Base-by-base conservation (phyloP, 1,140 invertebrate genomes). In the Tetragnatha versicolor region DNA sequence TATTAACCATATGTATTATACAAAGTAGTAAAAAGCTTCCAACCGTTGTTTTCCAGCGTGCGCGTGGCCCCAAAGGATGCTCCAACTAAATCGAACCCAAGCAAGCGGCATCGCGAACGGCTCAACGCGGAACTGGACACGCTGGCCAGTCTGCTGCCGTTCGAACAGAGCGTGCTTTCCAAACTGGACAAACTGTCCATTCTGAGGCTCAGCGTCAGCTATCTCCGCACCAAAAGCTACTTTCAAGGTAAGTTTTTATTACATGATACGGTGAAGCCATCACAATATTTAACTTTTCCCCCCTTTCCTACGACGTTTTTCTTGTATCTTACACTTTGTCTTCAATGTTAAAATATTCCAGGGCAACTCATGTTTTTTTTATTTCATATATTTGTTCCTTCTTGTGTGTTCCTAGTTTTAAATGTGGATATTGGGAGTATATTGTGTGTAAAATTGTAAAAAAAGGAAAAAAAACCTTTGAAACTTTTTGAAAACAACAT, bases 171-270 rank as follows among this genome's bases (percentile, higher is more conserved):
- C 86, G 97, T 99, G 84, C 91, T 99, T 60, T 96, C 94, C 84
- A 98, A 99, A 88, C 88, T 99, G 83, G 98, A 99, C 88, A 92
- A 98, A 83, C 91, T 99, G 27, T 98, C 96, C 84, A 98, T 99
- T 82, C 90, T 99, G 70, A 89, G 98, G 83, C 91, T 99, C 69
- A 97, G 96, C 65, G 98, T 99, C 86, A 97, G 95, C 87, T 99
- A 98, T 87, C 91, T 99, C 81, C 90, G 97, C 80, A 99, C 97
- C 83, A 99, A 99, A 89, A 97, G 95, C 87, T 98, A 98, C 89
- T 99, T 99, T 89, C 96, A 98, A 94, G 95, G 97, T 98, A 87
- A 90, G 91, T 77, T 17, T 61, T n/a, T 33, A 31, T 33, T 33
- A 61, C 25, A 31, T 20, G 17, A 29, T 9, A 14, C 27, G 31